Evolutionary conservation across 2,888 invertebrate genomes (phyloP), one percentile per base, ranked within the genome.

Genomic region (Monoplex corrugatus): DNA sequence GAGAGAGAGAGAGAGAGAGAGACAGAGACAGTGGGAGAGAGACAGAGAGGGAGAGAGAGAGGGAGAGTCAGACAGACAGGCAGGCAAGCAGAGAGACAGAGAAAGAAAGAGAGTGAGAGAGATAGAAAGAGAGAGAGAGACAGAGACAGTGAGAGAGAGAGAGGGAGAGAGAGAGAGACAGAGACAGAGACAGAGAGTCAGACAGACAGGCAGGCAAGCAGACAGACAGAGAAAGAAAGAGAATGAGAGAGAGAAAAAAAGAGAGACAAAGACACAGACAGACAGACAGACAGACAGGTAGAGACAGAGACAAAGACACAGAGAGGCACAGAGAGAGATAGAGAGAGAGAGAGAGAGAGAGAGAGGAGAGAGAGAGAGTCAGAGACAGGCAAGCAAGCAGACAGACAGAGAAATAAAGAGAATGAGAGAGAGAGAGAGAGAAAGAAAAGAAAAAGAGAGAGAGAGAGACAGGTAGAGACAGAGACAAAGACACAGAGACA

Each of bases 141-240:
- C 28, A 16, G 3, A 68, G 68, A 68, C n/a, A 35, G 68, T 32
- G 32, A n/a, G 68, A 72, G 32, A n/a, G 68, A 72, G 32, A n/a
- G 32, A 35, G 68, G 32, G 68, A 72, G 68, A 68, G 68, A 72
- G 68, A 72, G n/a, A 72, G 68, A 72, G 68, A 72, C n/a, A n/a
- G 68, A 72, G 68, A 32, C n/a, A 72, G 68, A 32, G 68, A 72
- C n/a, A 32, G 32, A 72, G 68, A 32, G 68, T 50, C 16, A 50
- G 50, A 50, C 10, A 50, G 50, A 16, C 10, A 50, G n/a, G n/a
- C n/a, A n/a, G n/a, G 50, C 50, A 50, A 50, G 50, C 50, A 50
- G 50, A 50, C 16, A 16, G 16, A 13, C 10, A 50, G 50, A 16
- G 16, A 72, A 32, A 32, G 32, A 72, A 32, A 2, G 68, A 72